Evolutionary conservation across 2,888 invertebrate genomes (phyloP).

Genomic region (Masnerella sp.): DNA sequence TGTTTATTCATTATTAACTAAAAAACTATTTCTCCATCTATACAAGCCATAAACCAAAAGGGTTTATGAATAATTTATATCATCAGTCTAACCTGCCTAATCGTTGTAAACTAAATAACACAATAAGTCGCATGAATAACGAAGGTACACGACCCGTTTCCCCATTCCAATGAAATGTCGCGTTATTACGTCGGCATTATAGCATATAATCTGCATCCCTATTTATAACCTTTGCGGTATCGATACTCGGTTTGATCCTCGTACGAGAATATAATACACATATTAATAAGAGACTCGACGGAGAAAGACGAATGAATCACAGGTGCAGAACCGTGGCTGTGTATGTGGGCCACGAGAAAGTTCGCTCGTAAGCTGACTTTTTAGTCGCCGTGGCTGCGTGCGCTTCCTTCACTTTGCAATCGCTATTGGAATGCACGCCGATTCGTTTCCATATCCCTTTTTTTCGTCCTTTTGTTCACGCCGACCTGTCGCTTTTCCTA

Average conservation of each 20-base stretch:
- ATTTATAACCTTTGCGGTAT: slow-evolving; percentile 23
- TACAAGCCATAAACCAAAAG: no score
- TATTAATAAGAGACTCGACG: slow-evolving; percentile 45
- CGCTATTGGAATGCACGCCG: slow-evolving; percentile 42
- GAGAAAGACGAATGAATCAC: slow-evolving; percentile 60
- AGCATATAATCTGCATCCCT: slow-evolving; percentile 5
- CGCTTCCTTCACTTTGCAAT: slow-evolving; percentile 57
- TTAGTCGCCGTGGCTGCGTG: slow-evolving; percentile 53
- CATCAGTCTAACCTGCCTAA: no score
- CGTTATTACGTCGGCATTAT: slow-evolving; percentile 2
- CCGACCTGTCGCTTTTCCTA: no score
- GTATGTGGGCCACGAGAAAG: slow-evolving; percentile 75
- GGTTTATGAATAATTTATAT: no score
- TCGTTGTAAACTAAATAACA: no score
- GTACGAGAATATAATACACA: slow-evolving; percentile 17
- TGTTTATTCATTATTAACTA: no score
- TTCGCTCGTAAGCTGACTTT: slow-evolving; percentile 63
- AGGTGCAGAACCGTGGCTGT: slow-evolving; percentile 62
- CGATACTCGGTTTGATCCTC: slow-evolving; percentile 7
- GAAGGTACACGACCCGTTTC: no score
- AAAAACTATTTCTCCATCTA: no score
- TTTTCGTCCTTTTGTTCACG: slow-evolving; percentile 51
- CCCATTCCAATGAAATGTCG: neutral
- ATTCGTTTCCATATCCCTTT: slow-evolving; percentile 36
- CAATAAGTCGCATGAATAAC: no score